Percentiles rank a stretch among this genome's conserved stretches.
phyloP scores from a whole-genome alignment of 2,113 vertebrate genomes.

The Pteruthius melanotis region DNA sequence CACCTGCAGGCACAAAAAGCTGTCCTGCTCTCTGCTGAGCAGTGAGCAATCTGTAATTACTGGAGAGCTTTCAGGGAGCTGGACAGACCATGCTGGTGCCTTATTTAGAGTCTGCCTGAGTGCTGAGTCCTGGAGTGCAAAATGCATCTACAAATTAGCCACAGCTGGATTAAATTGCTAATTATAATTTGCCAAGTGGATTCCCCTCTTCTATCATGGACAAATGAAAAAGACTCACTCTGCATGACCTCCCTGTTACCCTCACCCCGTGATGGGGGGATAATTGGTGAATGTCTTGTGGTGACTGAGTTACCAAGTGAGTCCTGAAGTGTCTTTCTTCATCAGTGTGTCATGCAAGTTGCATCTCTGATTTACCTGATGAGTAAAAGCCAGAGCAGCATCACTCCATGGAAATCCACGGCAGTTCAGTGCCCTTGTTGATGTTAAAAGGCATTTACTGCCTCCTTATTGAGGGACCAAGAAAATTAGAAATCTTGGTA shows the following conservation, averaged over 20 bases:
- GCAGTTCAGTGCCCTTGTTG: neutral
- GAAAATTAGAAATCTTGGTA: neutral
- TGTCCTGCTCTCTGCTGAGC: neutral
- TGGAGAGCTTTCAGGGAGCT: neutral
- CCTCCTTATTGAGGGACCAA: neutral
- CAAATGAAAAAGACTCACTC: neutral
- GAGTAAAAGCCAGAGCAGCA: neutral
- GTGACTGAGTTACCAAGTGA: neutral
- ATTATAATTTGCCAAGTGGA: slow-evolving; percentile 21
- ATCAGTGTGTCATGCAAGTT: neutral
- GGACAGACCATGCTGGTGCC: neutral
- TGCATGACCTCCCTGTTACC: neutral
- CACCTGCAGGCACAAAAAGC: neutral
- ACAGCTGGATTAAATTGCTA: slow-evolving; percentile 32
- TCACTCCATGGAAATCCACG: neutral
- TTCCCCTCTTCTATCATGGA: neutral
- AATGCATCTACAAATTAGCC: slow-evolving; percentile 17
- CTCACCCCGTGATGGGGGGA: neutral
- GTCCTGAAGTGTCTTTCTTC: neutral
- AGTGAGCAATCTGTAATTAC: neutral
- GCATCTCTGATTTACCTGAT: neutral
- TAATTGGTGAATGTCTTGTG: neutral
- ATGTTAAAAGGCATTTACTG: neutral
- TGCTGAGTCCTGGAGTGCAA: neutral
- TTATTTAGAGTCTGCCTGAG: slow-evolving; percentile 15